phyloP scores from a whole-genome alignment of 2,797 vertebrate species.

The Schizopygopsis pylzovi region DNA sequence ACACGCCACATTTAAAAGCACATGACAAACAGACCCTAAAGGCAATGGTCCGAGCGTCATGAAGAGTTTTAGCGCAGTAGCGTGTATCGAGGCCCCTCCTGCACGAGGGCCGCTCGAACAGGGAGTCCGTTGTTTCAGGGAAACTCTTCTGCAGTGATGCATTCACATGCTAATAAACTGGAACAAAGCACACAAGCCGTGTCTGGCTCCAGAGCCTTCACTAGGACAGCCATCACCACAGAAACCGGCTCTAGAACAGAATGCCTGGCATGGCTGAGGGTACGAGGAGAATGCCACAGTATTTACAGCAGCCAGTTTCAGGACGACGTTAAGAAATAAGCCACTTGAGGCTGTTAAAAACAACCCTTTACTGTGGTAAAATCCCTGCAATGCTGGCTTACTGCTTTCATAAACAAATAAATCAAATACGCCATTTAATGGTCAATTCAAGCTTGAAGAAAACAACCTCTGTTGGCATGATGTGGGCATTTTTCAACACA shows the following conservation, averaged over 20 bases:
- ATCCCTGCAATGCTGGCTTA: background rate
- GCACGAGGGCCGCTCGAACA: slow-evolving; percentile 70
- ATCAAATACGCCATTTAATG: background rate
- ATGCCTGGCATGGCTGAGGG: slow-evolving; percentile 46
- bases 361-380: background rate
- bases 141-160: slow-evolving; percentile 72
- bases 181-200: slow-evolving; percentile 61
- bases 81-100: slow-evolving; percentile 37
- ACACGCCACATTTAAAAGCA: slow-evolving; percentile 1
- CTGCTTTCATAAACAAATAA: background rate
- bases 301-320: slow-evolving; percentile 45
- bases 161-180: slow-evolving; percentile 80
- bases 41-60: slow-evolving; percentile 32
- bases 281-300: slow-evolving; percentile 38
- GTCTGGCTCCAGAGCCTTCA: slow-evolving; percentile 58
- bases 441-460: slow-evolving; percentile 6
- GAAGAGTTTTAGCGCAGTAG: slow-evolving; percentile 21
- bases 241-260: slow-evolving; percentile 60
- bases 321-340: background rate
- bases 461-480: slow-evolving; percentile 2
- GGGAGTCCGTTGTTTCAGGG: slow-evolving; percentile 77
- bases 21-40: slow-evolving; percentile 24
- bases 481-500: background rate
- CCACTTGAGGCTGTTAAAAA: slow-evolving; percentile 8
- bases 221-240: slow-evolving; percentile 60